phyloP scores from a whole-genome alignment of 2,888 invertebrate genomes.

The Harmothoe impar region DNA sequence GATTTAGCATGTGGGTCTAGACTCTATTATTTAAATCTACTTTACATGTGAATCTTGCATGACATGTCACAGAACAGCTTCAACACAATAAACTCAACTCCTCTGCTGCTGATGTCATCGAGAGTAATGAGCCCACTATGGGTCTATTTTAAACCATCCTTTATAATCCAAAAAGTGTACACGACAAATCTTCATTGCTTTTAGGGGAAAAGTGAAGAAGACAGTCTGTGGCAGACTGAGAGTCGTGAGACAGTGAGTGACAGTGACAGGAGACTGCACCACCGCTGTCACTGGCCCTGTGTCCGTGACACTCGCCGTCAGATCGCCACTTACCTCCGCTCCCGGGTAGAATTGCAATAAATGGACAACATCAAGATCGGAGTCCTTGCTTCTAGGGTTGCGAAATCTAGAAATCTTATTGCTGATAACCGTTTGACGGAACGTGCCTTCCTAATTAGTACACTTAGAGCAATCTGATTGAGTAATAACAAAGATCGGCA shows the following conservation, averaged over 20 bases:
- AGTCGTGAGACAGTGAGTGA: neutral
- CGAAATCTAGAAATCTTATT: neutral
- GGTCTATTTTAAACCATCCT: no score
- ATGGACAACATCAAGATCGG: conserved; percentile 1
- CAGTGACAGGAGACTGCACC: neutral
- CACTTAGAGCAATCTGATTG: neutral
- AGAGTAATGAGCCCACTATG: no score
- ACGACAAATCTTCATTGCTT: no score
- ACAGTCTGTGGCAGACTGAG: no score
- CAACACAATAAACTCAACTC: no score
- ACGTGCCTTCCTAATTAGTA: neutral
- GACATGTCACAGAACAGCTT: no score
- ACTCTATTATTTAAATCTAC: no score
- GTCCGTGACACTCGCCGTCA: neutral
- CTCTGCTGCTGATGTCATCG: no score
- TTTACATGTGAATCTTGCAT: no score
- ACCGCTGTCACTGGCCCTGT: neutral
- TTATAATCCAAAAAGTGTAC: no score
- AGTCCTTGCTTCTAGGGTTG: neutral
- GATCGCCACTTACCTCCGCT: conserved; percentile 17
- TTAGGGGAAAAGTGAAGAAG: no score
- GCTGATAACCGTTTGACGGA: neutral
- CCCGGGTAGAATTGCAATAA: neutral
- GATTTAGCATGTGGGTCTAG: no score
- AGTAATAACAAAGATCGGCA: conserved; percentile 14